Conservation (phyloP, 2,888 invertebrate species). For the Tolmerus cingulatus region DNA sequence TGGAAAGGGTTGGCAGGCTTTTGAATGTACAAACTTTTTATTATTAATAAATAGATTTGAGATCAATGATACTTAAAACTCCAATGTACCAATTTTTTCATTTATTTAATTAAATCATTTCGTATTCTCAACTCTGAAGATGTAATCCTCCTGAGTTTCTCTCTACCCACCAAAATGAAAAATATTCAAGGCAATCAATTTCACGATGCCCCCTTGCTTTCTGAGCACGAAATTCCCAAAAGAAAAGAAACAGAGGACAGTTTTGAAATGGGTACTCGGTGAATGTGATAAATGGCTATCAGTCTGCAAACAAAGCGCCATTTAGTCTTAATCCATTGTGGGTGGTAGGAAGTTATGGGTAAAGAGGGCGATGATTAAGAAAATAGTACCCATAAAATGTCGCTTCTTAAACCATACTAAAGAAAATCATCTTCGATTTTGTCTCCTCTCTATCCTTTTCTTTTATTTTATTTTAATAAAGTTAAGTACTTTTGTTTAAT, state of each 20-base stretch:
- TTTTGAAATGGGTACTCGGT: not conserved
- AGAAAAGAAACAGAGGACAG: not conserved
- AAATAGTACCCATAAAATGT: not conserved
- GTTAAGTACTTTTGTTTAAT: not conserved
- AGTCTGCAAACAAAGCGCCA: not conserved
- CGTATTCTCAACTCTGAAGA: too few relatives aligned
- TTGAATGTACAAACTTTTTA: too few relatives aligned
- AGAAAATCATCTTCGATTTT: not conserved
- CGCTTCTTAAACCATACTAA: not conserved
- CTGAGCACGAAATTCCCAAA: too few relatives aligned
- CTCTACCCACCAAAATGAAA: too few relatives aligned
- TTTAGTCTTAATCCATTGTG: not conserved
- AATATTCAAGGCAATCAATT: too few relatives aligned
- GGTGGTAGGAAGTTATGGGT: not conserved
- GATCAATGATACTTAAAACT: not conserved
- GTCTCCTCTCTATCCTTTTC: too few relatives aligned
- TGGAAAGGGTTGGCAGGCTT: too few relatives aligned
- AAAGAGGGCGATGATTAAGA: not conserved
- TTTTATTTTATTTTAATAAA: not conserved
- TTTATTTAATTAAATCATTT: too few relatives aligned
- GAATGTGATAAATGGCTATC: slow-evolving; percentile 19
- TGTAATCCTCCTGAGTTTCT: too few relatives aligned
- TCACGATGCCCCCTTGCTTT: too few relatives aligned
- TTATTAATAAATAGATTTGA: too few relatives aligned
- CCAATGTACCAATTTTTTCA: not conserved